Evolutionary conservation across 2,888 invertebrate species (phyloP).

Genomic region (Notodonta ziczac): DNA sequence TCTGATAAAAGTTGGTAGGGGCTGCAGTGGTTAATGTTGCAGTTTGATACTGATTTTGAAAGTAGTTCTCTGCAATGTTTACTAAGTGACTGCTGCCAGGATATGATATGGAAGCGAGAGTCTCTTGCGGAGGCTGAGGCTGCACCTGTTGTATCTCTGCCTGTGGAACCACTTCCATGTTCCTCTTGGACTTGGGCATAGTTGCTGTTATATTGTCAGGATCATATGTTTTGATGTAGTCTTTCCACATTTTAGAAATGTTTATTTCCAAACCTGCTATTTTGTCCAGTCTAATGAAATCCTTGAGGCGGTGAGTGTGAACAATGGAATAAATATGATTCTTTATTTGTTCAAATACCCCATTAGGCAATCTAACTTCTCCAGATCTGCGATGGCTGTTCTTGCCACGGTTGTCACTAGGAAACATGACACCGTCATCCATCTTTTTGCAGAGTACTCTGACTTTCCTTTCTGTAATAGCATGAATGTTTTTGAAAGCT

Average conservation of each 20-base stretch:
- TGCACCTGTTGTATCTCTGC: constrained; percentile 50
- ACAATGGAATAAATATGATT: constrained; percentile 82
- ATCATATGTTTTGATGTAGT: constrained; percentile 82
- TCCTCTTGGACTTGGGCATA: constrained; percentile 78
- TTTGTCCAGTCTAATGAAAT: constrained; percentile 81
- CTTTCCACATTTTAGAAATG: constrained; percentile 85
- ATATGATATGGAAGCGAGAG: constrained; percentile 68
- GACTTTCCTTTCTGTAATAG: constrained; percentile 83
- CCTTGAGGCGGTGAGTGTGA: constrained; percentile 79
- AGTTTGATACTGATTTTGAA: constrained; percentile 78
- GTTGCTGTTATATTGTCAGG: constrained; percentile 80
- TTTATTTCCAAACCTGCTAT: constrained; percentile 83
- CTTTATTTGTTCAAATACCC: constrained; percentile 80
- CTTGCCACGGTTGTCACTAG: constrained; percentile 83
- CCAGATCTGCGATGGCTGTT: constrained; percentile 81
- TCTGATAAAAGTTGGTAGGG: constrained; percentile 75
- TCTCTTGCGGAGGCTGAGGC: constrained; percentile 57
- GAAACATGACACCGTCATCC: constrained; percentile 85
- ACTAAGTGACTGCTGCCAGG: constrained; percentile 78
- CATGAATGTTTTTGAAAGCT: constrained; percentile 85
- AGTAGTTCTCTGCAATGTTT: constrained; percentile 80
- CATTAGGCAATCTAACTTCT: constrained; percentile 77
- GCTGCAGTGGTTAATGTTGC: constrained; percentile 63
- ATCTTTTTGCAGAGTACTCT: constrained; percentile 84
- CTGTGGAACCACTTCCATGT: constrained; percentile 55